Base-by-base conservation (phyloP, 1,140 invertebrate genomes). In the Zelostemma sp. region DNA sequence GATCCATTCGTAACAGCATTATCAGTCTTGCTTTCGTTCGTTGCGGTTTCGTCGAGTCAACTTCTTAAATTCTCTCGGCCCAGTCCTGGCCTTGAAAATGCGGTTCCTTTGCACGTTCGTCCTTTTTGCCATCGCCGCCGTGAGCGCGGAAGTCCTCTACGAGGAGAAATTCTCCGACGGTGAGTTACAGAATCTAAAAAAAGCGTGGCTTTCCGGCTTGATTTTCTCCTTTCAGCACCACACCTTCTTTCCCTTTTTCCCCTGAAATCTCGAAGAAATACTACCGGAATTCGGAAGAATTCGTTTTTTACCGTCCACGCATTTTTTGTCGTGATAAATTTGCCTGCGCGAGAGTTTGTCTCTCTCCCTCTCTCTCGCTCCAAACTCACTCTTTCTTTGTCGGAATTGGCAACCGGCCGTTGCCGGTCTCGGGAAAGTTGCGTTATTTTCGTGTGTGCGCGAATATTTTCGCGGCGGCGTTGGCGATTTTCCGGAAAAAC, bases 111-210 rank as follows among this genome's bases (percentile, higher is more conserved):
- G 85, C 79, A 79, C 80, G 75, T 79, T 87, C 75, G 84, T 87
- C 75, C 77, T 89, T 68, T 76, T 88, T 80, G 81, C 84, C 74
- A 75, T 88, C 69, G 84, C 81, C 21, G 35, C 75, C 40, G 85
- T 75, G 8, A 65, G 62, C 16, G 87, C 85, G 19, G 88, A 92
- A 67, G 86, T 92, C 45, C 90, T 87, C 81, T 88, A 91, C 61
- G 89, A 93, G 70, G 92, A 93, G 78, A 91, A 90, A 68, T 93
- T 93, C 80, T 76, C 74, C n/a, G 91, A 93, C 82, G 91, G 92
- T 93, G 86, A 90, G 89, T 87, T 60, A 56, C n/a, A n/a, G n/a
- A n/a, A n/a, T n/a, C n/a, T n/a, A n/a, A 31, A 51, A 17, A 25
- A 16, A 47, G 33, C 33, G 4, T 14, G 45, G 9, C 28, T 40